These are phyloP conservation scores for Siniperca obscura DNA, from an alignment of 2,797 vertebrate species.

Conservation along the genomic window DNA sequence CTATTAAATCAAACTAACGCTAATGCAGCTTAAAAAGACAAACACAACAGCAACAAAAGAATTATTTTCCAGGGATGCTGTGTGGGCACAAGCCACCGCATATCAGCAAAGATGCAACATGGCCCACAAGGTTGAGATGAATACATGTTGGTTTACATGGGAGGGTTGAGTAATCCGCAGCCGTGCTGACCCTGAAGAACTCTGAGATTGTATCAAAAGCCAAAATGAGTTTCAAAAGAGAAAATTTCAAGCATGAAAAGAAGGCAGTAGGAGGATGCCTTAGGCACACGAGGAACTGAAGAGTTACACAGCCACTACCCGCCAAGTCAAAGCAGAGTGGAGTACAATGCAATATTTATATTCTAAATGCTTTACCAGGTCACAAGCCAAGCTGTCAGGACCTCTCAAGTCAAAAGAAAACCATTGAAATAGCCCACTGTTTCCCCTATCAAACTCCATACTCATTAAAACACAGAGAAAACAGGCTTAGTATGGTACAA, in stretches of 20 bases:
- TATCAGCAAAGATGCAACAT: constrained; percentile 70
- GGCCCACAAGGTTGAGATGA: constrained; percentile 72
- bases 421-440: constrained; percentile 39
- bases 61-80: constrained; percentile 46
- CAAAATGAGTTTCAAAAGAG: constrained; percentile 75
- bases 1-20: constrained; percentile 40
- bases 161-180: constrained; percentile 75
- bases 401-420: constrained; percentile 41
- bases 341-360: constrained; percentile 59
- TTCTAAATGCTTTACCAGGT: constrained; percentile 57
- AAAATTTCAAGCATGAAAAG: constrained; percentile 69
- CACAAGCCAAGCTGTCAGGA: constrained; percentile 42
- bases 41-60: constrained; percentile 36
- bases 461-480: constrained; percentile 47
- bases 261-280: constrained; percentile 76
- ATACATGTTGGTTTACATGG: constrained; percentile 70
- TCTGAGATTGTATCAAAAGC: constrained; percentile 80
- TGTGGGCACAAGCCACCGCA: constrained; percentile 77
- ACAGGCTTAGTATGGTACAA: neutral
- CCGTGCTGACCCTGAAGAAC: constrained; percentile 69
- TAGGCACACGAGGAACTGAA: constrained; percentile 58
- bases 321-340: constrained; percentile 55
- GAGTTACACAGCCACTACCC: constrained; percentile 51
- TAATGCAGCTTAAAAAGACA: constrained; percentile 54
- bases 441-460: constrained; percentile 17